Evolutionary conservation across 2,888 invertebrate genomes (phyloP).

Genomic region (Tinea pellionella): DNA sequence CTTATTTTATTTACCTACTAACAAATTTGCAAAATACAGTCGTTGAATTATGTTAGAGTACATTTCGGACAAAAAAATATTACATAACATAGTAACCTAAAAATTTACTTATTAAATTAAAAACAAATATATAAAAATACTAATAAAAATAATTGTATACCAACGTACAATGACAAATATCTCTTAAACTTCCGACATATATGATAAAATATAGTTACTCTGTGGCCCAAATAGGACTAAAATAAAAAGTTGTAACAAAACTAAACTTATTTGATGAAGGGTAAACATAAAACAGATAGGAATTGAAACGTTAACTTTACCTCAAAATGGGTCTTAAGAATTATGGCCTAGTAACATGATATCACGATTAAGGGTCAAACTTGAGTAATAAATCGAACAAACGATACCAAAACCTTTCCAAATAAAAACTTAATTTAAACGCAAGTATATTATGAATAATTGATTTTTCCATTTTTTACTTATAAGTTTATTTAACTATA

Average conservation of each 20-base stretch:
- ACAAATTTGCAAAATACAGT: too few species aligned
- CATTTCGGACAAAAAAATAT: too few species aligned
- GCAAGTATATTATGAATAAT: too few species aligned
- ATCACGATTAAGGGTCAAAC: not conserved
- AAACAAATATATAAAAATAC: too few species aligned
- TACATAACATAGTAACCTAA: too few species aligned
- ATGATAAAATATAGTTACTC: not conserved
- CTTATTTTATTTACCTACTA: too few species aligned
- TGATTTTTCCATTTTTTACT: too few species aligned
- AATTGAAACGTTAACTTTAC: not conserved
- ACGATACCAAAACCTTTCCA: not conserved
- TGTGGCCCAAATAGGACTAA: not conserved
- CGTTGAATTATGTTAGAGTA: too few species aligned
- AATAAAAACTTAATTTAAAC: not conserved
- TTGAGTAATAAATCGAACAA: conserved; percentile 1
- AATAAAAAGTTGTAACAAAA: not conserved
- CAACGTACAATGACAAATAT: too few species aligned
- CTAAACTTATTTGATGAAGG: not conserved
- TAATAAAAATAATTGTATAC: too few species aligned
- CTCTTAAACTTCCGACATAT: not conserved
- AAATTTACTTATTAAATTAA: too few species aligned
- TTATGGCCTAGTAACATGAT: not conserved
- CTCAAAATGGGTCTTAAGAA: not conserved
- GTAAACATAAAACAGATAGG: not conserved
- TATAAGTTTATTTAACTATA: too few species aligned